Conservation (phyloP, 2,888 invertebrate species). For the Adineta ricciae region DNA sequence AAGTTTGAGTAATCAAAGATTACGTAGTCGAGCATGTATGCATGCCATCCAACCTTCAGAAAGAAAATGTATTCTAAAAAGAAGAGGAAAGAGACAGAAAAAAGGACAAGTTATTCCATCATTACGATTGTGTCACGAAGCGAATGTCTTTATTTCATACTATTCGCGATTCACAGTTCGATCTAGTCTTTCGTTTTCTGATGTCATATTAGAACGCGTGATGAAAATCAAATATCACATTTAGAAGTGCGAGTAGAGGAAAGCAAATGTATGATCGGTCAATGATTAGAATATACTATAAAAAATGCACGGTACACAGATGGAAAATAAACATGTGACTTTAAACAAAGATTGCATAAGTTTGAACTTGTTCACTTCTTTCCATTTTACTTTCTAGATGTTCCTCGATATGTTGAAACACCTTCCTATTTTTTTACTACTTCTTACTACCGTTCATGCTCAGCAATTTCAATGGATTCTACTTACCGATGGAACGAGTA, state of each 20-base stretch:
- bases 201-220: not conserved
- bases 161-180: not conserved
- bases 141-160: not conserved
- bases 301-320: not conserved
- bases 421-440: not conserved
- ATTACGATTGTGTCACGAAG: not conserved
- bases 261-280: not conserved
- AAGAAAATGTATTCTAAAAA: not conserved
- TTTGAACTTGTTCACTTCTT: not conserved
- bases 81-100: not conserved
- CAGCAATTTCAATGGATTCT: conserved; percentile 1
- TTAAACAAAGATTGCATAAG: not conserved
- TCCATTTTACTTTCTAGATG: not conserved
- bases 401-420: not conserved
- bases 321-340: not conserved
- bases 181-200: not conserved
- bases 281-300: not conserved
- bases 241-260: not conserved
- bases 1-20: not conserved
- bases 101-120: not conserved
- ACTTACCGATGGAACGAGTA: not conserved
- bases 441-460: not conserved
- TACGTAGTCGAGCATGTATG: not conserved
- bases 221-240: not conserved
- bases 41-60: not conserved